A percentile compares a stretch with the other conserved stretches of the same genome.
These are phyloP conservation scores for Desmophyllum pertusum DNA, from an alignment of 92 coral and sea anemone genomes.

Conservation along the genomic window DNA sequence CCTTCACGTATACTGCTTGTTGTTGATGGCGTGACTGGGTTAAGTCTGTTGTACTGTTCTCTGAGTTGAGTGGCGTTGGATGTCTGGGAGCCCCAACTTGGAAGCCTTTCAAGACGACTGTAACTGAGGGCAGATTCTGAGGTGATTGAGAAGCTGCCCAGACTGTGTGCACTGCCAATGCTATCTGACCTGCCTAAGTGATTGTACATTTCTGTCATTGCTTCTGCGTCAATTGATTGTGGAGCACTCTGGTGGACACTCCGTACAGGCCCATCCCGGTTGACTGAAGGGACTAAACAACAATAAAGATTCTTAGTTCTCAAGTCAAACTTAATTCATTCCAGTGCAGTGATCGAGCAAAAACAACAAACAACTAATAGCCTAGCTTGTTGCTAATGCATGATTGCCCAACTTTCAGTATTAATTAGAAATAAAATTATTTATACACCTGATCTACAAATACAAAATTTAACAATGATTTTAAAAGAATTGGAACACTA, in stretches of 20 bases:
- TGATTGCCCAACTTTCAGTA: no score
- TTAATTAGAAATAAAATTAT: no score
- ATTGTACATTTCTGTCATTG: constrained; percentile 57
- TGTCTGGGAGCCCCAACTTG: constrained; percentile 84
- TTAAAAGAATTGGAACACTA: no score
- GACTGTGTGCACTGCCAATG: constrained; percentile 82
- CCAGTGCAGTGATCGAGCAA: no score
- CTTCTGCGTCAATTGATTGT: constrained; percentile 27
- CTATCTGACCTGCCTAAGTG: constrained; percentile 82
- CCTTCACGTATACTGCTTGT: constrained; percentile 63
- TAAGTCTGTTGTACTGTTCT: constrained; percentile 72
- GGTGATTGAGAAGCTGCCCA: constrained; percentile 71
- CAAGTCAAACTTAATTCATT: not conserved
- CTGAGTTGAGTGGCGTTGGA: constrained; percentile 26
- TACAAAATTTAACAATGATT: no score
- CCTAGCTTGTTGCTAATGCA: no score
- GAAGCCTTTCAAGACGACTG: constrained; percentile 72
- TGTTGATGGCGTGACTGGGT: constrained; percentile 67
- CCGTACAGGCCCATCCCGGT: constrained; percentile 20
- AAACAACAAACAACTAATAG: no score
- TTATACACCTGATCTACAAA: no score
- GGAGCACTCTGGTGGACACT: constrained; percentile 48
- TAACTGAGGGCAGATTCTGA: constrained; percentile 66
- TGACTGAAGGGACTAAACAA: constrained; percentile 4
- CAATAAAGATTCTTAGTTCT: not conserved